A percentile compares a stretch with the other conserved stretches of the same genome.
Evolutionary conservation across 2,797 vertebrate species (phyloP).

Genomic region (Denticeps clupeoides): DNA sequence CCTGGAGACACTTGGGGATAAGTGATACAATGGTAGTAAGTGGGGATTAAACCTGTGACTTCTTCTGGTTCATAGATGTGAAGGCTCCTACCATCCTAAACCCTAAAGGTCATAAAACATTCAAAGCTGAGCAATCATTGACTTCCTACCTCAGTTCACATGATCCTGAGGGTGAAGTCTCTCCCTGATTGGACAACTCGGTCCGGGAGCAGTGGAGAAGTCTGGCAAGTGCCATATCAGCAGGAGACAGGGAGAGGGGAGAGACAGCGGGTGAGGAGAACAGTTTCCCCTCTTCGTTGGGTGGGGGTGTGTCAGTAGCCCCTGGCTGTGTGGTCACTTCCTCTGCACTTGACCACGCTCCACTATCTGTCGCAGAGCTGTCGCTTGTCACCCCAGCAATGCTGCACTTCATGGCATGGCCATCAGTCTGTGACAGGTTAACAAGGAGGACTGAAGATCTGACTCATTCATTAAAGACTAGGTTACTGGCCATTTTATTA

Average conservation of each 20-base stretch:
- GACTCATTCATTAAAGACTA: not conserved
- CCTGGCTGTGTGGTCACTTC: conserved; percentile 29
- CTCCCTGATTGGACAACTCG: conserved; percentile 39
- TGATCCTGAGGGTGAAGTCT: conserved; percentile 47
- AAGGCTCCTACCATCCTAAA: no score
- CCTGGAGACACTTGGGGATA: no score
- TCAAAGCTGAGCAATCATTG: not conserved
- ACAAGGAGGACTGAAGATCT: not conserved
- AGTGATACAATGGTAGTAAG: no score
- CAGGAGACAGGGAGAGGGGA: conserved; percentile 16
- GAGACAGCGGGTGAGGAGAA: conserved; percentile 7
- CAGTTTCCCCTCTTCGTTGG: conserved; percentile 16
- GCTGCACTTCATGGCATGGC: conserved; percentile 39
- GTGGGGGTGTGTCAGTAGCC: conserved; percentile 38
- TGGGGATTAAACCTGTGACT: no score
- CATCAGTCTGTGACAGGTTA: conserved; percentile 47
- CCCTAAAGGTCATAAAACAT: no score
- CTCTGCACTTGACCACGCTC: conserved; percentile 26
- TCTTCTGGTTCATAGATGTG: no score
- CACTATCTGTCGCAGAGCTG: conserved; percentile 46
- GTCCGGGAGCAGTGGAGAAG: conserved; percentile 41
- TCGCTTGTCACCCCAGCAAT: conserved; percentile 45
- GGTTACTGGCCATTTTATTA: no score
- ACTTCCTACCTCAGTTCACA: conserved; percentile 73
- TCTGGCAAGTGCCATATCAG: conserved; percentile 35